Evolutionary conservation across 2,797 vertebrate genomes (phyloP).

Genomic region (Tragopan temminckii): DNA sequence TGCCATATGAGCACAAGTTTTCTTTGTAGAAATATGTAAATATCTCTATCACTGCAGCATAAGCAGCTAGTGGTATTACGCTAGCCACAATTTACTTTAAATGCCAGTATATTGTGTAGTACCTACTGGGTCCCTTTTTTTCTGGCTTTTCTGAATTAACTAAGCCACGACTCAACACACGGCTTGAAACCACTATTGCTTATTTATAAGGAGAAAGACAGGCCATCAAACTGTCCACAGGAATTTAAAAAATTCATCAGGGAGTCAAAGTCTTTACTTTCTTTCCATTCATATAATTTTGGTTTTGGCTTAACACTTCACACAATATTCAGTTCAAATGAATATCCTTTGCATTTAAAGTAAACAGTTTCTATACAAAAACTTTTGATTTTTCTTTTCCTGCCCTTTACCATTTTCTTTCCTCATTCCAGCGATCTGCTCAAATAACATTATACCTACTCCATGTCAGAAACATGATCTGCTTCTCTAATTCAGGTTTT

Average conservation of each 20-base stretch:
- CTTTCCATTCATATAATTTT: constrained; percentile 90
- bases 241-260: constrained; percentile 87
- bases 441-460: constrained; percentile 28
- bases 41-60: background rate
- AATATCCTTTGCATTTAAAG: constrained; percentile 79
- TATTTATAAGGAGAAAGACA: constrained; percentile 83
- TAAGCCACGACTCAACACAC: constrained; percentile 81
- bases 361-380: constrained; percentile 76
- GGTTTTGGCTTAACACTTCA: constrained; percentile 88
- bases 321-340: constrained; percentile 85
- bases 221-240: constrained; percentile 86
- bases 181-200: constrained; percentile 81
- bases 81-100: constrained; percentile 40
- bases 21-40: background rate
- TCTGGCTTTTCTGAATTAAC: constrained; percentile 76
- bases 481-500: constrained; percentile 55
- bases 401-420: constrained; percentile 66
- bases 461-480: constrained; percentile 28
- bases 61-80: background rate
- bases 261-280: constrained; percentile 86
- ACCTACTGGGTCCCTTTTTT: constrained; percentile 52
- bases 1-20: background rate
- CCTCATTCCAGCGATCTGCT: constrained; percentile 38
- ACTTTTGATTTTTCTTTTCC: constrained; percentile 75
- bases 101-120: constrained; percentile 68